Conservation (phyloP, 2,113 vertebrate genomes). For the Puma concolor region DNA sequence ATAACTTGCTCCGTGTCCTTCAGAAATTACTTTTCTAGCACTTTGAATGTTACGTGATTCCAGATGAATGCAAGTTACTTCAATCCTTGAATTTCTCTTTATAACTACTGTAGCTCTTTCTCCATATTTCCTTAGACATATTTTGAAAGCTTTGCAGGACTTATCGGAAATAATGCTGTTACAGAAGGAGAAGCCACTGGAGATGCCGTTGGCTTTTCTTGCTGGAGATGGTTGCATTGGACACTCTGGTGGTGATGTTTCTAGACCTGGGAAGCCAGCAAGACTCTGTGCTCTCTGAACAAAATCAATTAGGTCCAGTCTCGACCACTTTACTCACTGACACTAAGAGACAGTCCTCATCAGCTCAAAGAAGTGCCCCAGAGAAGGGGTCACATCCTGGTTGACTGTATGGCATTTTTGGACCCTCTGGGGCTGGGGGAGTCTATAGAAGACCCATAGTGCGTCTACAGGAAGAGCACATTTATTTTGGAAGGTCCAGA, state of each 20-base stretch:
- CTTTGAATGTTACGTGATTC: background rate
- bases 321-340: background rate
- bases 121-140: slow-evolving; percentile 44
- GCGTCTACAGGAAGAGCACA: background rate
- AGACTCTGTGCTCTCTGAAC: background rate
- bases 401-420: background rate
- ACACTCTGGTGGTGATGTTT: background rate
- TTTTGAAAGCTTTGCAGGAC: slow-evolving; percentile 70
- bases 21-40: background rate
- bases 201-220: background rate
- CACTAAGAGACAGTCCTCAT: background rate
- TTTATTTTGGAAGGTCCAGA: background rate
- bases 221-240: background rate
- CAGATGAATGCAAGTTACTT: background rate
- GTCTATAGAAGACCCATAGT: background rate
- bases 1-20: background rate
- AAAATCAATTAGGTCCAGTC: background rate
- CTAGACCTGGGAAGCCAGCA: background rate
- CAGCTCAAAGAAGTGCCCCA: too few relatives aligned
- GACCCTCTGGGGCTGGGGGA: background rate
- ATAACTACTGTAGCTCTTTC: slow-evolving; percentile 39
- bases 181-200: background rate
- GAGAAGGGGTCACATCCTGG: background rate
- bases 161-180: slow-evolving; percentile 55
- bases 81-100: slow-evolving; percentile 19